phyloP scores from a whole-genome alignment of 2,113 vertebrate species.

The Thryonomys swinderianus region DNA sequence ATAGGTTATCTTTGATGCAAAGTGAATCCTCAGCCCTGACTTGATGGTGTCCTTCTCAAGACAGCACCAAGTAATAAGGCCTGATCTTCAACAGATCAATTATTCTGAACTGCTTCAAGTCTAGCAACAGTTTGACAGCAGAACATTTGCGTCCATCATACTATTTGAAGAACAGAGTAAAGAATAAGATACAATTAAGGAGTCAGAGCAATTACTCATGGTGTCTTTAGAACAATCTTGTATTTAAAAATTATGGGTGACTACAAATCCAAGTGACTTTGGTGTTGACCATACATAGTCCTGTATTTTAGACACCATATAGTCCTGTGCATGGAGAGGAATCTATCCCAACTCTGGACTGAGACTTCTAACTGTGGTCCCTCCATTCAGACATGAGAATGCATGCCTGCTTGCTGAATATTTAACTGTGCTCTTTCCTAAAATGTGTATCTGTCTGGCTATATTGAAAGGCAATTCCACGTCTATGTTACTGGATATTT shows the following conservation, averaged over 20 bases:
- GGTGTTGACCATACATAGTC: background rate
- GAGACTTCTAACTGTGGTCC: background rate
- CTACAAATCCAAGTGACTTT: background rate
- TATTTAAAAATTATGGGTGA: constrained; percentile 9
- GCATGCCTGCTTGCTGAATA: background rate
- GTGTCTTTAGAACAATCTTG: background rate
- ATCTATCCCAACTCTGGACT: background rate
- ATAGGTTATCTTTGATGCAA: background rate
- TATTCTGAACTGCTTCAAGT: constrained; percentile 11
- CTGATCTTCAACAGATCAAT: background rate
- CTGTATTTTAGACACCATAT: background rate
- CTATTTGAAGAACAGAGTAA: constrained; percentile 20
- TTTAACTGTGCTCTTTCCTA: background rate
- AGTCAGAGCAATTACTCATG: constrained; percentile 47
- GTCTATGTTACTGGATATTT: background rate
- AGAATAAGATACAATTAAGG: constrained; percentile 43
- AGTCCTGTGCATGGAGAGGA: rapidly evolving
- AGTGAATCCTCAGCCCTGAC: background rate
- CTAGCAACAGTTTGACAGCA: constrained; percentile 19
- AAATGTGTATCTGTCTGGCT: background rate
- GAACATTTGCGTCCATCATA: background rate
- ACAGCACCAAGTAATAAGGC: constrained; percentile 6
- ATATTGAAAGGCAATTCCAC: background rate
- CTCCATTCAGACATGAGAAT: background rate
- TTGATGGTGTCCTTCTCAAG: background rate